Evolutionary conservation across 2,888 invertebrate genomes (phyloP), one percentile per base, ranked within the genome.

Genomic region (Eupithecia subfuscata): DNA sequence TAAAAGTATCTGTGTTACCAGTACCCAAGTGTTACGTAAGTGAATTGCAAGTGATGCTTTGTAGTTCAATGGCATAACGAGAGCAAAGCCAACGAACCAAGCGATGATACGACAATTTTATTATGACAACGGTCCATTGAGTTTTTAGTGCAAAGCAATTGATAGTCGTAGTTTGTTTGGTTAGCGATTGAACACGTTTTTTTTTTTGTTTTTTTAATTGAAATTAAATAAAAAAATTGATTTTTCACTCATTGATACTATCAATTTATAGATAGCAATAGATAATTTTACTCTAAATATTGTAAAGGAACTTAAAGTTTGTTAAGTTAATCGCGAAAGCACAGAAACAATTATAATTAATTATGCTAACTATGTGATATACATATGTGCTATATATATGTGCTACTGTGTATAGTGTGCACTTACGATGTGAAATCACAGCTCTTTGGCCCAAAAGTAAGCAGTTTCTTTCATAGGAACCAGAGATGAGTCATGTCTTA

Each of bases 1-100:
- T 60, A 14, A 22, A 7, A 56, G 56, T 22, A 60, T 60, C 60
- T 60, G 60, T 60, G 60, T 60, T 60, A 60, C 60, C 25, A 60
- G 60, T 60, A 37, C 7, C 60, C 6, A 60, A 25, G 60, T 25
- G 11, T 60, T 60, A 25, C 25, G 14, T 25, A 60, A 60, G 60
- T 25, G 60, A 60, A 67, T 67, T 80, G 76, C 78, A 76, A 80
- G 77, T 73, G 70, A 75, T 79, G 77, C 68, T 79, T 78, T 78
- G 74, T 75, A 78, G 78, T 80, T 80, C 81, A 81, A 81, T 80
- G 76, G 81, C 76, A 79, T 71, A 79, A 77, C 77, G 63, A 76
- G 78, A 73, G 52, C 75, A 8, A 56, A 56, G 16, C 34, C 77
- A 75, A 71, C 78, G 75, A 76, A 75, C 73, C 77, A 43, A 40